Conservation (phyloP, 2,797 vertebrate genomes). For the Momotus momota region DNA sequence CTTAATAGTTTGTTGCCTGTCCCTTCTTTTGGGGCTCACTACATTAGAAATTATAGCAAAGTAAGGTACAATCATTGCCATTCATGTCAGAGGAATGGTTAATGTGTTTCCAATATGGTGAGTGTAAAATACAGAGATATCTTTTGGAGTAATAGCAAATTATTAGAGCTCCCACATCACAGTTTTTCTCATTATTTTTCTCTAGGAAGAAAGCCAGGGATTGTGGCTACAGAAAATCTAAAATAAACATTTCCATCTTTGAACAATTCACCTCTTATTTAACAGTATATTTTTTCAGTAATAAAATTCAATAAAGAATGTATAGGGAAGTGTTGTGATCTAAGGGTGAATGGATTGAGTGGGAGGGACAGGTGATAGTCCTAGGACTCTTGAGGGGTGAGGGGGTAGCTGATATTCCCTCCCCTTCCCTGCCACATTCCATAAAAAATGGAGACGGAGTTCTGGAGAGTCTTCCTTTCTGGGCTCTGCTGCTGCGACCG, state of each 20-base stretch:
- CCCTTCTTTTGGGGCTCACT: background rate
- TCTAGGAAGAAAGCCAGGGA: background rate
- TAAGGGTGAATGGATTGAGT: too few relatives aligned
- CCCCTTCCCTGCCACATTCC: too few relatives aligned
- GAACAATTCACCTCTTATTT: slow-evolving; percentile 3
- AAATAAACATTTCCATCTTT: background rate
- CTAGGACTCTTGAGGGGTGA: too few relatives aligned
- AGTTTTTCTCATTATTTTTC: background rate
- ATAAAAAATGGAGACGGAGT: too few relatives aligned
- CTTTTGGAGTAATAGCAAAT: background rate
- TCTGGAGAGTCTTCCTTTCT: too few relatives aligned
- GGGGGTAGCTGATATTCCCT: too few relatives aligned
- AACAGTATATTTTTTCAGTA: slow-evolving; percentile 14
- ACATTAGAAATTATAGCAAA: background rate
- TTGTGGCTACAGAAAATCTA: background rate
- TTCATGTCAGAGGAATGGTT: background rate
- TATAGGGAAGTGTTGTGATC: too few relatives aligned
- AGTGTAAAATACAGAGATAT: background rate
- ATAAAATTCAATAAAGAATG: background rate
- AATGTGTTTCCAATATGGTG: background rate
- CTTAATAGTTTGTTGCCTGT: background rate
- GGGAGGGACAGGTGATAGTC: too few relatives aligned
- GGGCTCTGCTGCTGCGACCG: too few relatives aligned
- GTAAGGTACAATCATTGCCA: background rate
- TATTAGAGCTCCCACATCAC: background rate